Evolutionary conservation across 2,113 vertebrate species (phyloP).

Genomic region (Caranx ignobilis): DNA sequence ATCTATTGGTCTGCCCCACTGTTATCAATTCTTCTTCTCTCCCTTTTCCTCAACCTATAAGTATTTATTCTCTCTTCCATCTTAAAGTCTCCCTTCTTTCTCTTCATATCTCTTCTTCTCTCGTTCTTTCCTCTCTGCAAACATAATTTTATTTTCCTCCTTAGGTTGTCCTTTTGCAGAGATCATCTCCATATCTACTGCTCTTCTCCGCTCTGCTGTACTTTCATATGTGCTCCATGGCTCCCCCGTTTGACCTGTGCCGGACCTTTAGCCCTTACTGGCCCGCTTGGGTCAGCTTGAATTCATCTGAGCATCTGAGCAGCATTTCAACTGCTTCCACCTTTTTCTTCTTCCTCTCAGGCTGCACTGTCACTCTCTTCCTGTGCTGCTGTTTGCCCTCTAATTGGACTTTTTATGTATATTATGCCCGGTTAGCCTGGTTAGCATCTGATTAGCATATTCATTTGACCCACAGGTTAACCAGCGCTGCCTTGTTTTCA

Average conservation of each 20-base stretch:
- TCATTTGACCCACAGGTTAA: slow-evolving; percentile 61
- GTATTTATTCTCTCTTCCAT: too few species aligned
- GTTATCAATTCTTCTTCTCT: slow-evolving; percentile 1
- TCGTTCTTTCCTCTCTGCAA: too few species aligned
- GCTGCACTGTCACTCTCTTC: neutral
- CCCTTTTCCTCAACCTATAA: neutral
- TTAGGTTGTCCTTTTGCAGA: fast-evolving
- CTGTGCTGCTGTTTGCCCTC: slow-evolving; percentile 18
- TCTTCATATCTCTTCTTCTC: too few species aligned
- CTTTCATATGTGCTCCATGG: neutral
- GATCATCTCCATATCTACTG: neutral
- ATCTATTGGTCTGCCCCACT: slow-evolving; percentile 14
- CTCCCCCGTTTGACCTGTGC: neutral
- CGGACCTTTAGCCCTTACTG: slow-evolving; percentile 5
- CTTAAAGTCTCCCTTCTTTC: too few species aligned
- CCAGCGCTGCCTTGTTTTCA: slow-evolving; percentile 28
- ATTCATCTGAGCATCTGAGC: slow-evolving; percentile 3
- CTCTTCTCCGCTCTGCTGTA: neutral
- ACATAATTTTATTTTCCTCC: neutral
- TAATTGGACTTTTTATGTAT: slow-evolving; percentile 56
- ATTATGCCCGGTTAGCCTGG: slow-evolving; percentile 31
- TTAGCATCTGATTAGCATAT: slow-evolving; percentile 72
- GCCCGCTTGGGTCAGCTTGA: neutral
- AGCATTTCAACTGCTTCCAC: slow-evolving; percentile 4
- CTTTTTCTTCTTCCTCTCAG: neutral